Evolutionary conservation across 2,888 invertebrate genomes (phyloP).

Genomic region (Perithous albicinctus): DNA sequence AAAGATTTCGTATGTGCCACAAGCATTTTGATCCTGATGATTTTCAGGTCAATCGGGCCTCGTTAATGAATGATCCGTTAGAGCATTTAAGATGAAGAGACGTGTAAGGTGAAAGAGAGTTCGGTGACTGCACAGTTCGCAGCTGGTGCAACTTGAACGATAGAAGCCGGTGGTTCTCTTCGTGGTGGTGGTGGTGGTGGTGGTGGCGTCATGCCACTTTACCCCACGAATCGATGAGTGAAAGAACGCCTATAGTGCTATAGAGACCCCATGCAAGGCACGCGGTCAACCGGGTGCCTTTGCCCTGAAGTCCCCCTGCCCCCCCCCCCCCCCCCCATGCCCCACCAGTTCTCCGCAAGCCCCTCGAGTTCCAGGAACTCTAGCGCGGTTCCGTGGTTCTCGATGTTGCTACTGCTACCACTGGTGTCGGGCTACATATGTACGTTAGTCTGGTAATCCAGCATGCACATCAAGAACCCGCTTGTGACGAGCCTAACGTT

Average conservation of each 20-base stretch:
- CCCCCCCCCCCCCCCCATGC: too few species aligned
- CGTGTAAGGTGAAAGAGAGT: slow-evolving; percentile 31
- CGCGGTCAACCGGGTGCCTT: slow-evolving; percentile 67
- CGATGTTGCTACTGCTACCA: slow-evolving; percentile 14
- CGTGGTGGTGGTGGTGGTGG: slow-evolving; percentile 45
- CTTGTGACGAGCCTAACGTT: slow-evolving; percentile 24
- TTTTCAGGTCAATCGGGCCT: background rate
- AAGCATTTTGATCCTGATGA: too few species aligned
- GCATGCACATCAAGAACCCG: slow-evolving; percentile 16
- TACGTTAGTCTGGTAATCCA: slow-evolving; percentile 9
- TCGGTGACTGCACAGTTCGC: slow-evolving; percentile 8
- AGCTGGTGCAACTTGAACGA: slow-evolving; percentile 36
- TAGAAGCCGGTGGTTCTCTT: slow-evolving; percentile 51
- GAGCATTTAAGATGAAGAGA: background rate
- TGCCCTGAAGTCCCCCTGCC: slow-evolving; percentile 51
- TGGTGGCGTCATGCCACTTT: slow-evolving; percentile 61
- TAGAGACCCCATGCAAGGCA: slow-evolving; percentile 63
- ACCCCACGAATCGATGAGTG: slow-evolving; percentile 66
- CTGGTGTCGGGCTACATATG: slow-evolving; percentile 1
- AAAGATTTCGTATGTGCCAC: too few species aligned
- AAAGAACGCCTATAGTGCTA: slow-evolving; percentile 60
- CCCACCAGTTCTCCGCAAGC: slow-evolving; percentile 20
- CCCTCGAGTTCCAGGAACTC: slow-evolving; percentile 64
- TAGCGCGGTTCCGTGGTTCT: slow-evolving; percentile 56
- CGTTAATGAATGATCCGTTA: background rate